Percentiles rank a stretch among this genome's conserved stretches.
Evolutionary conservation across 1,140 invertebrate species (phyloP).

Genomic region (Drosophila dunni): DNA sequence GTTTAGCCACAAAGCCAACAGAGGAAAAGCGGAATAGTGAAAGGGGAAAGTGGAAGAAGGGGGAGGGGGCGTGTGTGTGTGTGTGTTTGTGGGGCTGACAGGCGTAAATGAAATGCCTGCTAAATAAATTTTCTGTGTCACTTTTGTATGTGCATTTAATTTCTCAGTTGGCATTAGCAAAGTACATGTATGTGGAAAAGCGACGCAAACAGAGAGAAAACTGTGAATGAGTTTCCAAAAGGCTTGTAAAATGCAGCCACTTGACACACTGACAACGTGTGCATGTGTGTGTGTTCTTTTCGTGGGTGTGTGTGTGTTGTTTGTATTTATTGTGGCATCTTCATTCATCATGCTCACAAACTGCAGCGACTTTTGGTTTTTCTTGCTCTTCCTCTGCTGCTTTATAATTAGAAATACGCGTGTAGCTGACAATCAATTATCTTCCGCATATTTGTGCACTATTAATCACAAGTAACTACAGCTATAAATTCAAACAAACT

Average conservation of each 20-base stretch:
- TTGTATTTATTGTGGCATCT: conserved; percentile 39
- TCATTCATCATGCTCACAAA: conserved; percentile 56
- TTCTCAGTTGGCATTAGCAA: conserved; percentile 57
- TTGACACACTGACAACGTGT: conserved; percentile 44
- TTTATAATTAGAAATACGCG: conserved; percentile 50
- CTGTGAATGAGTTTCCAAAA: conserved; percentile 34
- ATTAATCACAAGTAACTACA: conserved; percentile 32
- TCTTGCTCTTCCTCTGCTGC: background rate
- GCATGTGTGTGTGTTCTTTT: conserved; percentile 11
- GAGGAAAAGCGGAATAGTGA: background rate
- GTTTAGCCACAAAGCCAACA: conserved; percentile 19
- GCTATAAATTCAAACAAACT: background rate
- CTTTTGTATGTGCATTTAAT: conserved; percentile 68
- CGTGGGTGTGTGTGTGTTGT: conserved; percentile 1
- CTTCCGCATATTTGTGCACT: conserved; percentile 26
- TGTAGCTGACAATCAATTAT: conserved; percentile 42
- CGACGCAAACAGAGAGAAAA: conserved; percentile 18
- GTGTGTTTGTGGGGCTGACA: background rate
- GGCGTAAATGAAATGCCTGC: conserved; percentile 57
- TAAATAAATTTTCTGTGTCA: conserved; percentile 66
- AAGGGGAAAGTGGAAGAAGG: background rate
- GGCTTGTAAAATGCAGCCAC: conserved; percentile 62
- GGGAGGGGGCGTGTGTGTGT: background rate
- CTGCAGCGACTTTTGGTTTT: conserved; percentile 10
- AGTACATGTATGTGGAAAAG: conserved; percentile 27